A percentile compares a stretch with the other conserved stretches of the same genome.
Evolutionary conservation across 2,797 vertebrate species (phyloP).

Genomic region (Loris lydekkerianus): DNA sequence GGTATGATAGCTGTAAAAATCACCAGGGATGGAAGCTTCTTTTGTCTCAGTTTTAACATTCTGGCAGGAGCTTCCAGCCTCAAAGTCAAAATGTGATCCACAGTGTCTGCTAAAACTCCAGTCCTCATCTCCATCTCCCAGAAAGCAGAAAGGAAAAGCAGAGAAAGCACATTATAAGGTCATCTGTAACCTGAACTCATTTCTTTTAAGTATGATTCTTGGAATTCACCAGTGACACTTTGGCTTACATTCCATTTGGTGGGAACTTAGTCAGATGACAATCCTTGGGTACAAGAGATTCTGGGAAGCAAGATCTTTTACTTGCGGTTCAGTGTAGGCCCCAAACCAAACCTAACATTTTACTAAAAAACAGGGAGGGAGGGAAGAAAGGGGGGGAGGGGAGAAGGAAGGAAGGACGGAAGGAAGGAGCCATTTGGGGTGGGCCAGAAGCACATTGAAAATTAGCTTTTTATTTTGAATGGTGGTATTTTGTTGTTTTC

Average conservation of each 20-base stretch:
- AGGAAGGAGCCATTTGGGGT: background rate
- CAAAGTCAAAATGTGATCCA: background rate
- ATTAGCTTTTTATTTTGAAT: conserved; percentile 2
- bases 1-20: background rate
- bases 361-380: no score
- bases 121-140: background rate
- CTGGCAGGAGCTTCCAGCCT: background rate
- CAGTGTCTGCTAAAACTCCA: background rate
- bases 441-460: background rate
- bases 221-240: background rate
- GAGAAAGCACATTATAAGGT: background rate
- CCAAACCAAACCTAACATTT: background rate
- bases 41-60: background rate
- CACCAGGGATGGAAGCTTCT: background rate
- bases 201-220: background rate
- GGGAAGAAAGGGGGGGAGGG: background rate
- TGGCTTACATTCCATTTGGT: background rate
- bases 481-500: background rate
- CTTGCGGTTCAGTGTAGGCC: background rate
- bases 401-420: background rate
- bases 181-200: background rate
- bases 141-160: background rate
- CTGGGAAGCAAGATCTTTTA: background rate
- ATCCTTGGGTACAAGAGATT: background rate
- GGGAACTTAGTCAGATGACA: background rate